Evolutionary conservation across 2,113 vertebrate species (phyloP), one percentile per base, ranked within the genome.

Genomic region (Girardinichthys multiradiatus): DNA sequence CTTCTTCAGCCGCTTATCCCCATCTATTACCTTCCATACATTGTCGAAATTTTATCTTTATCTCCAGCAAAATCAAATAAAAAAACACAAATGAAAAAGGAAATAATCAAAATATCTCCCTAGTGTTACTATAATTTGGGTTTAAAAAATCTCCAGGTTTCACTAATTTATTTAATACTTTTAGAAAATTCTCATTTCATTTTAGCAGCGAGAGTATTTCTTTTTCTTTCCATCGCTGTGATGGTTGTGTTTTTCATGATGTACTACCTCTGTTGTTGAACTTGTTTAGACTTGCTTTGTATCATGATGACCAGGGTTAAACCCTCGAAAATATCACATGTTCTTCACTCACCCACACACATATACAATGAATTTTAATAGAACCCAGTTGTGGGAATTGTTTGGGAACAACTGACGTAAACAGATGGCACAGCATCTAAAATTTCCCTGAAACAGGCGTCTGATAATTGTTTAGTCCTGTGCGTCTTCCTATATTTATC

Each of bases 351-450:
- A 3, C 35, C 6, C 12, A 24, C 12, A n/a, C 19, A 31, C 65
- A 33, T 21, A 29, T 26, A 54, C 13, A 1, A 64, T 5, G 19
- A 14, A 14, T 29, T 13, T 24, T 15, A 63, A 59, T 74, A 2
- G 17, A 30, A 37, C 17, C 7, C 10, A 33, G 11, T 42, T 17
- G 10, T 29, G 14, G 33, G 63, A 72, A 9, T 17, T 77, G n/a
- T 74, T 60, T 74, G 51, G 70, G 66, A 77, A 57, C 61, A 68
- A 13, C 24, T 61, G 62, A 35, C 9, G 30, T 10, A 29, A 75
- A 51, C 30, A 71, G 61, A 61, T 28, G 58, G 2, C 24, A 10
- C 31, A n/a, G 11, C 13, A 14, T 6, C 2, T 26, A 79, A 58
- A 61, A 29, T 39, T 68, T 31, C 24, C 3, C 24, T 42, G 2